phyloP scores from a whole-genome alignment of 2,888 invertebrate species.

The Torymus texanus region DNA sequence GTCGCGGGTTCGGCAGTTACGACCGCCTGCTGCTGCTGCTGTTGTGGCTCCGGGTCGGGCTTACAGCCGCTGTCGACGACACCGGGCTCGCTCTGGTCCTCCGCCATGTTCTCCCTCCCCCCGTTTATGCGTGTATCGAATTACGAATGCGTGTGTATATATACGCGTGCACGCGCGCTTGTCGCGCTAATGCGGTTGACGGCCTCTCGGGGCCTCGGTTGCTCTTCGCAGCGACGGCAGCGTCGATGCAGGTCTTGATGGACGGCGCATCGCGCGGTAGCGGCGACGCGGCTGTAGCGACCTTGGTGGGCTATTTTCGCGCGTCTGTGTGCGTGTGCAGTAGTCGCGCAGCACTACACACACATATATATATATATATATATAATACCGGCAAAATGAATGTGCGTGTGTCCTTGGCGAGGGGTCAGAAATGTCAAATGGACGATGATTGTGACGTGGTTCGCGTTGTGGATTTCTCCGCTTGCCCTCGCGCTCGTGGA shows the following conservation, averaged over 20 bases:
- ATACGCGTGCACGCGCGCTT: too few relatives aligned
- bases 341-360: too few relatives aligned
- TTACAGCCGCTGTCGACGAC: conserved; percentile 4
- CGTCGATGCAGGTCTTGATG: conserved; percentile 1
- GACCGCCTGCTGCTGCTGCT: neutral
- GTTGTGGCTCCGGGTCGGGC: neutral
- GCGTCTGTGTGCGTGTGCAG: conserved; percentile 23
- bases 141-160: too few relatives aligned
- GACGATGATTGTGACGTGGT: conserved; percentile 23
- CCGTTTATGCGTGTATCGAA: neutral
- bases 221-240: conserved; percentile 53
- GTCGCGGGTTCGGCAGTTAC: neutral
- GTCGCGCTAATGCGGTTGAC: neutral
- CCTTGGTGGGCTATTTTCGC: conserved; percentile 49
- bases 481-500: too few relatives aligned
- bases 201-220: conserved; percentile 1
- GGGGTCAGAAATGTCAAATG: conserved; percentile 37
- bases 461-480: neutral
- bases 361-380: too few relatives aligned
- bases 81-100: conserved; percentile 36
- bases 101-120: conserved; percentile 26
- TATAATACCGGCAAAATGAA: neutral
- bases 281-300: neutral
- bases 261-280: conserved; percentile 23
- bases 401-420: conserved; percentile 41